phyloP scores from a whole-genome alignment of 1,140 invertebrate genomes.

The Zophobas morio region DNA sequence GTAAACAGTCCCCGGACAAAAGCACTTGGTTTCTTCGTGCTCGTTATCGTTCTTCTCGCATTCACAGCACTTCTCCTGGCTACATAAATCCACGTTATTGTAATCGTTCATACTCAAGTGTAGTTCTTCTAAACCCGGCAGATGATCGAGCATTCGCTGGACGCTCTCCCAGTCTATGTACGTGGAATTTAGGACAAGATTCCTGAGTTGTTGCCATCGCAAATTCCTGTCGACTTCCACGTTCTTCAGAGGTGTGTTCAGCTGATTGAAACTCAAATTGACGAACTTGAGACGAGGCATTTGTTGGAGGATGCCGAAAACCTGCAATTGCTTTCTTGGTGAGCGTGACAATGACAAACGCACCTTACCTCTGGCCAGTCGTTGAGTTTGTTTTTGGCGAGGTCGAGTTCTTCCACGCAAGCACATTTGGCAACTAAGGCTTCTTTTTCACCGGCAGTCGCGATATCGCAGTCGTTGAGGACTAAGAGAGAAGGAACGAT shows the following conservation, averaged over 20 bases:
- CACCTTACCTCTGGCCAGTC: conserved; percentile 84
- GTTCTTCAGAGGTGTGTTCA: conserved; percentile 77
- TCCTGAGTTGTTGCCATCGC: conserved; percentile 76
- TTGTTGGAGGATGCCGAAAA: conserved; percentile 87
- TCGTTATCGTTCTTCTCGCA: conserved; percentile 54
- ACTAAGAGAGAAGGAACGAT: conserved; percentile 88
- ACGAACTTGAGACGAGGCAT: conserved; percentile 91
- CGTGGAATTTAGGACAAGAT: conserved; percentile 90
- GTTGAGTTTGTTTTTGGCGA: conserved; percentile 90
- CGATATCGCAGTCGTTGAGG: conserved; percentile 91
- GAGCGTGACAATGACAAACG: not conserved
- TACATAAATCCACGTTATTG: conserved; percentile 74
- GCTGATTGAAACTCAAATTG: conserved; percentile 91
- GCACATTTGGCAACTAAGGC: conserved; percentile 86
- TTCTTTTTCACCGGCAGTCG: conserved; percentile 85
- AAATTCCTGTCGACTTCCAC: conserved; percentile 56
- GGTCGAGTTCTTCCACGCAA: conserved; percentile 89
- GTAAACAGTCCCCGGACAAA: conserved; percentile 58
- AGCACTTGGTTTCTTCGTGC: conserved; percentile 48
- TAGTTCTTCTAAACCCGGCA: conserved; percentile 88
- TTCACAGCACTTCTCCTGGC: conserved; percentile 52
- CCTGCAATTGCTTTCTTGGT: conserved; percentile 67
- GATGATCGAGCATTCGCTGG: conserved; percentile 80
- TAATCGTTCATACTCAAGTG: conserved; percentile 93
- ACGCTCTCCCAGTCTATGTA: conserved; percentile 87